Base-by-base conservation (phyloP, 2,888 invertebrate species). In the Tenodera sinensis region DNA sequence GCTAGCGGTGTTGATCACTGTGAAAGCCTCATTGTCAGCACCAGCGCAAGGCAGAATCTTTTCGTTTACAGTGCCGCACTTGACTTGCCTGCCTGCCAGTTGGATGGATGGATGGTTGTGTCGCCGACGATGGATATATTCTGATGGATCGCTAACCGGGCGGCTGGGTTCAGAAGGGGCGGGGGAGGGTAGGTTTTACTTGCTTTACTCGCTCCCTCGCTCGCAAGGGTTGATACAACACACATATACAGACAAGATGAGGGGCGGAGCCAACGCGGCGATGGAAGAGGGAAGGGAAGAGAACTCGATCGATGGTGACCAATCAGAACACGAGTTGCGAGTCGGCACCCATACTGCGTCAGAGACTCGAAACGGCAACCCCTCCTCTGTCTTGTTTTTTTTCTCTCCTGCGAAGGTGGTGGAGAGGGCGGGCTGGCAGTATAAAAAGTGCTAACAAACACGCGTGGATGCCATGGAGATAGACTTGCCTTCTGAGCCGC, bases 391-490 rank as follows among this genome's bases (percentile, higher is more conserved):
- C 87, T 81, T 86, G 30, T 84, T 84, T 84, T 84, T 84, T 30
- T 30, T 84, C 15, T 84, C 87, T 87, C 84, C 89, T 83, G 84
- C 28, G 42, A 83, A 20, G 47, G 28, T 85, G 83, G 88, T 28
- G 85, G 83, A 83, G 87, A 71, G 47, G 87, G 88, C 86, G 89
- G 90, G 87, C 83, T 71, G 87, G 34, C 47, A 89, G 89, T 82
- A 84, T 71, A 84, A 89, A 87, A 89, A 85, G 88, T 83, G 90
- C 47, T 89, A 88, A 87, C 90, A 90, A 90, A 90, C 90, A 89
- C 88, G 89, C 90, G 90, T 88, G 88, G 71, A 86, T 89, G 89
- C 88, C 89, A 83, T 89, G 87, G 89, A 89, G 88, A 89, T 88
- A 89, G 88, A 84, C 88, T 88, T 89, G 88, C 84, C 89, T 86